Conservation (phyloP, 2,888 invertebrate species). For the Willowsia nigromaculata region DNA sequence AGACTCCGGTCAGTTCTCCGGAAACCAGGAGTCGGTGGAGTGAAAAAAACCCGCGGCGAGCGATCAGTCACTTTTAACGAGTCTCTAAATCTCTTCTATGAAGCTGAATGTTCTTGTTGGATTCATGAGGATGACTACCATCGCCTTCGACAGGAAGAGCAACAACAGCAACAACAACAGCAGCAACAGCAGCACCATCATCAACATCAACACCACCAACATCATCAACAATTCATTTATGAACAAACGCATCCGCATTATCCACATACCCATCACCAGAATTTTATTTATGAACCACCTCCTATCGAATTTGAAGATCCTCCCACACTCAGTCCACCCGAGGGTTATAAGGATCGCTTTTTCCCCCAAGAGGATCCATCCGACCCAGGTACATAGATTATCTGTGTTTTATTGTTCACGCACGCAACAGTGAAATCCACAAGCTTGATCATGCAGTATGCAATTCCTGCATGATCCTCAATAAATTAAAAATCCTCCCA, state of each 20-base stretch:
- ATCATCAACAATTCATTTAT: constrained; percentile 75
- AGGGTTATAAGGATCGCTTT: constrained; percentile 90
- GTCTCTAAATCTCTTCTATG: constrained; percentile 93
- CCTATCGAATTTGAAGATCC: constrained; percentile 86
- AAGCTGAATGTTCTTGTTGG: constrained; percentile 94
- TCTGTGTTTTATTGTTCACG: neutral
- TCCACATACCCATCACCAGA: constrained; percentile 74
- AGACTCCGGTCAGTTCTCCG: constrained; percentile 85
- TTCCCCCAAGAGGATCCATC: constrained; percentile 77
- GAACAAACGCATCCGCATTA: constrained; percentile 79
- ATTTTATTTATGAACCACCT: constrained; percentile 84
- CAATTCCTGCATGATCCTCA: no score
- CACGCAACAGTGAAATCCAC: neutral
- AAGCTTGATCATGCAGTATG: no score
- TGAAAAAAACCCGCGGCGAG: constrained; percentile 86
- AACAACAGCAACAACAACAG: constrained; percentile 81
- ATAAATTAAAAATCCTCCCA: no score
- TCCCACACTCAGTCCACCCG: constrained; percentile 93
- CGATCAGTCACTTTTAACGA: constrained; percentile 91
- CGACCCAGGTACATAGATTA: constrained; percentile 78
- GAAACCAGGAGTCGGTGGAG: constrained; percentile 84
- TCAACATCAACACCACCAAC: constrained; percentile 78
- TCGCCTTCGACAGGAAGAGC: constrained; percentile 84
- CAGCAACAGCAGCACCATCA: constrained; percentile 71
- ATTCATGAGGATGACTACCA: constrained; percentile 93